These are phyloP conservation scores for Murina feae DNA, from an alignment of 2,113 vertebrate species.

Conservation along the genomic window DNA sequence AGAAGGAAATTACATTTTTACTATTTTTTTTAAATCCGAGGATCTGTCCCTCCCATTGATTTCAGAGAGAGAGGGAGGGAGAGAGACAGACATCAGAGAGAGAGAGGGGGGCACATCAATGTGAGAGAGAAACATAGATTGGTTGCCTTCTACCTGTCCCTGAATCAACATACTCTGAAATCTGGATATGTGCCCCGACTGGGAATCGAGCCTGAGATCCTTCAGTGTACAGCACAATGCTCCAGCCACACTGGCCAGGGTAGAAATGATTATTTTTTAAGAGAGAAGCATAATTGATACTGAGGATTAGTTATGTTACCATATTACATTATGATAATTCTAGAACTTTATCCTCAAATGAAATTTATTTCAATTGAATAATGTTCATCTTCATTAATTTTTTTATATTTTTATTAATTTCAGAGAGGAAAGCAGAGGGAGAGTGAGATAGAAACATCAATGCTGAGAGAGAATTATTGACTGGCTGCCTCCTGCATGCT, in stretches of 20 bases:
- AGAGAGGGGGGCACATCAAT: background rate
- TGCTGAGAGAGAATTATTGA: too few species aligned
- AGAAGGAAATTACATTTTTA: conserved; percentile 17
- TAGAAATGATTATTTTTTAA: background rate
- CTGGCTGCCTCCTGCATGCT: too few species aligned
- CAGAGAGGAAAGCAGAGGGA: too few species aligned
- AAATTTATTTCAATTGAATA: background rate
- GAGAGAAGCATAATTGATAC: background rate
- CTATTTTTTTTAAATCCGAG: background rate
- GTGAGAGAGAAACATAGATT: background rate
- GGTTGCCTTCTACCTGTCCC: background rate
- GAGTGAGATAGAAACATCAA: too few species aligned
- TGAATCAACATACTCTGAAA: background rate
- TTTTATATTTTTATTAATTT: too few species aligned
- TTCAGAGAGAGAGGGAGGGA: background rate
- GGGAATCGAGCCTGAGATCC: background rate
- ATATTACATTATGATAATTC: background rate
- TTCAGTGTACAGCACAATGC: background rate
- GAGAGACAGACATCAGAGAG: background rate
- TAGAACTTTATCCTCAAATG: background rate
- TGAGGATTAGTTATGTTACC: background rate
- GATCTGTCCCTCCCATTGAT: background rate
- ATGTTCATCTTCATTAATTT: background rate
- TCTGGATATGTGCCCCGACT: background rate
- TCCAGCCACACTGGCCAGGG: background rate